These are phyloP conservation scores for Heliconius aoede DNA, from an alignment of 2,888 invertebrate genomes.

Conservation along the genomic window DNA sequence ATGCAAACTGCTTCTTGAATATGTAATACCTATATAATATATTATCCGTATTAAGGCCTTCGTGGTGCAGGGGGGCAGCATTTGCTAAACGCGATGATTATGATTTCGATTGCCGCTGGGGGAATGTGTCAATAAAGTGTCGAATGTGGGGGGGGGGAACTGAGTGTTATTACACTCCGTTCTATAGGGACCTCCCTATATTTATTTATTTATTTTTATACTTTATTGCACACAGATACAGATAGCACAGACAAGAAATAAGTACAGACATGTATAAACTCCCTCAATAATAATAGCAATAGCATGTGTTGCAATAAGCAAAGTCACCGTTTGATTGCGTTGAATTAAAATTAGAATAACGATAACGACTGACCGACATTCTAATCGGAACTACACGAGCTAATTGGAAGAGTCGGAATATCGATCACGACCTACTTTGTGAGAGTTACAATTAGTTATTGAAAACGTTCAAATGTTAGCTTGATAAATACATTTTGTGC, in stretches of 20 bases:
- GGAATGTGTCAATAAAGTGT: too few relatives aligned
- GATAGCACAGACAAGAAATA: too few relatives aligned
- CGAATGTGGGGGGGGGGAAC: too few relatives aligned
- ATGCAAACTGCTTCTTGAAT: neutral
- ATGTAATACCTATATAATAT: neutral
- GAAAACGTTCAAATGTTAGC: constrained; percentile 10
- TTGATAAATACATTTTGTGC: neutral
- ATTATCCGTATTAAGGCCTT: neutral
- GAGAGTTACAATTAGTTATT: constrained; percentile 22
- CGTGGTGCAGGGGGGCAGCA: too few relatives aligned
- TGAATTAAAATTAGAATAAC: constrained; percentile 22
- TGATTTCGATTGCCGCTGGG: too few relatives aligned
- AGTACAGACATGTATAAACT: too few relatives aligned
- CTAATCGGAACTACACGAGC: constrained; percentile 16
- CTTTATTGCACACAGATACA: too few relatives aligned
- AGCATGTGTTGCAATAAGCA: constrained; percentile 1
- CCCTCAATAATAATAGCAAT: neutral
- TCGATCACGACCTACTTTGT: constrained; percentile 21
- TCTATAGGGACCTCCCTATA: too few relatives aligned
- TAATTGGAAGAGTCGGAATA: constrained; percentile 20
- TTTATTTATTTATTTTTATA: too few relatives aligned
- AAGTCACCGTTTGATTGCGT: constrained; percentile 1
- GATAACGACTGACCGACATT: constrained; percentile 22
- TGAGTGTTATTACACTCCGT: too few relatives aligned
- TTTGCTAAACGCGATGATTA: too few relatives aligned